Conservation (phyloP, 2,888 invertebrate species). For the Cybosia mesomella region DNA sequence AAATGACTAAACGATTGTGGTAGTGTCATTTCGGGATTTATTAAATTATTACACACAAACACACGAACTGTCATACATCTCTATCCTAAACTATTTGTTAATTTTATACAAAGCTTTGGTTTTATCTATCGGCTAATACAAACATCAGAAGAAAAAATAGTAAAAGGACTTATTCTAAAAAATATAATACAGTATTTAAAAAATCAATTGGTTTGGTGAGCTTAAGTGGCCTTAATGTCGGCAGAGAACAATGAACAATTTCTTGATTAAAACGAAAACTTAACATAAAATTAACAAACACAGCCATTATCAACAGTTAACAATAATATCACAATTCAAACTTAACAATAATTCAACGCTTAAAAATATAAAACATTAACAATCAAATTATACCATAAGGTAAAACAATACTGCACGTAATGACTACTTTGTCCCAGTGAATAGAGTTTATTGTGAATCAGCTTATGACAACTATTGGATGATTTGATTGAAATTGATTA, state of each 20-base stretch:
- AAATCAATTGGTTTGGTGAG: conserved; percentile 46
- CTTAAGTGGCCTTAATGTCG: conserved; percentile 80
- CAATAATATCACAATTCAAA: conserved; percentile 75
- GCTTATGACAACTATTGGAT: conserved; percentile 41
- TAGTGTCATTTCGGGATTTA: conserved; percentile 61
- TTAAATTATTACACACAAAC: conserved; percentile 79
- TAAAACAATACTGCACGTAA: conserved; percentile 64
- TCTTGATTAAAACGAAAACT: conserved; percentile 83
- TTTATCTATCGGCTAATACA: conserved; percentile 80
- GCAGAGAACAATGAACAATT: conserved; percentile 72
- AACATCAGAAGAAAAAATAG: conserved; percentile 36
- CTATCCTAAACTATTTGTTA: conserved; percentile 84
- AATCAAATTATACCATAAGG: conserved; percentile 52
- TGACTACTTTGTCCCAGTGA: conserved; percentile 73
- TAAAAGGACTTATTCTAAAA: conserved; percentile 54
- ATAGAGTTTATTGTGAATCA: conserved; percentile 36
- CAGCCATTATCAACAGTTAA: conserved; percentile 76
- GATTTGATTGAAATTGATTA: conserved; percentile 45
- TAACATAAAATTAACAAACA: conserved; percentile 87
- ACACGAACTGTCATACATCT: conserved; percentile 75
- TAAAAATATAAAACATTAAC: conserved; percentile 78
- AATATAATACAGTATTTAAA: conserved; percentile 48
- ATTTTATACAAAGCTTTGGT: conserved; percentile 87
- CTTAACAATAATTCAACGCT: conserved; percentile 83
- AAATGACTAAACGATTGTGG: conserved; percentile 10